Conservation (phyloP, 2,113 vertebrate species). For the Craseonycteris thonglongyai region DNA sequence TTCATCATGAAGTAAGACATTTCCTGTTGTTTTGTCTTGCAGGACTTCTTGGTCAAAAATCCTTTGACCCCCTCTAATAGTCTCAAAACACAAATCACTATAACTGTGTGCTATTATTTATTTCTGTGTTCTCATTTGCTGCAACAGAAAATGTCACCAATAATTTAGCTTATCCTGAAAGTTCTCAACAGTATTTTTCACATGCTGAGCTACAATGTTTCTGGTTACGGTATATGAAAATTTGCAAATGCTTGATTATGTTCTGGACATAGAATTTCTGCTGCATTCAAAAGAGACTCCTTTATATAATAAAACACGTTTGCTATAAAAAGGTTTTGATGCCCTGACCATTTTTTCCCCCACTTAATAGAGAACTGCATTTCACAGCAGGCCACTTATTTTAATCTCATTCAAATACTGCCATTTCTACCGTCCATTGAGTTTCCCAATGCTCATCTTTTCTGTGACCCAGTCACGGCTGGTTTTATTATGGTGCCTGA, state of each 20-base stretch:
- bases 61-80: background rate
- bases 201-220: background rate
- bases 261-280: slow-evolving; percentile 2
- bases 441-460: background rate
- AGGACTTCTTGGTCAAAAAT: background rate
- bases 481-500: slow-evolving; percentile 2
- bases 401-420: background rate
- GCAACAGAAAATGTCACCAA: background rate
- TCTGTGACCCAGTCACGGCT: background rate
- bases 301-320: slow-evolving; percentile 14
- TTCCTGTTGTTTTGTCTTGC: background rate
- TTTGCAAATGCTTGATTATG: slow-evolving; percentile 27
- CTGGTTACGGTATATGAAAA: background rate
- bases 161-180: slow-evolving; percentile 15
- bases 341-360: background rate
- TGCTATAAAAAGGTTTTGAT: slow-evolving; percentile 19
- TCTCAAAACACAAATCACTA: background rate
- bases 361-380: slow-evolving; percentile 12
- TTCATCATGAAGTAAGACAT: background rate
- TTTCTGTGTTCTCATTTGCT: background rate
- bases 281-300: background rate
- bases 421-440: slow-evolving; percentile 5
- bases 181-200: background rate
- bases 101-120: background rate
- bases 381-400: slow-evolving; percentile 4